phyloP scores from a whole-genome alignment of 1,140 invertebrate species.

The Drosophila kurseongensis region DNA sequence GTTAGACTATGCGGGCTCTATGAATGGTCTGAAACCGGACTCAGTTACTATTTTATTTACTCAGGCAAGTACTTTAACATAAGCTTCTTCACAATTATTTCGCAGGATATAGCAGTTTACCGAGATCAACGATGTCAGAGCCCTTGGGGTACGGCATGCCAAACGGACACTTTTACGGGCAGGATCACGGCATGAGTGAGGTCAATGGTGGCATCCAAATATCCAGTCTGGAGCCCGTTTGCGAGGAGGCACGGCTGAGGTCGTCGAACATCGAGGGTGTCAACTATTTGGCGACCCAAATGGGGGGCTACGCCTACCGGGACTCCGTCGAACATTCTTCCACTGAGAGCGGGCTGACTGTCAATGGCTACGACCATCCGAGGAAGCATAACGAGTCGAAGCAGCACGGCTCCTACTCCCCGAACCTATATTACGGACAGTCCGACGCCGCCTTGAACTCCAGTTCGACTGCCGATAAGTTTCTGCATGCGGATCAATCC shows the following conservation, averaged over 20 bases:
- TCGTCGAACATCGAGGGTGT: slow-evolving; percentile 65
- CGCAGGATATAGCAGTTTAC: slow-evolving; percentile 92
- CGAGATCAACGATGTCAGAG: slow-evolving; percentile 91
- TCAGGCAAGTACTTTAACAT: too few species aligned
- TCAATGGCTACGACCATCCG: slow-evolving; percentile 85
- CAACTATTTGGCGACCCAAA: slow-evolving; percentile 51
- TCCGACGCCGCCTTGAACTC: slow-evolving; percentile 59
- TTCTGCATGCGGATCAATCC: slow-evolving; percentile 30
- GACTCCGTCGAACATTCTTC: slow-evolving; percentile 92
- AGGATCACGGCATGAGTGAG: slow-evolving; percentile 38
- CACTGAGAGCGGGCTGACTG: slow-evolving; percentile 82
- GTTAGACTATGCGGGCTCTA: too few species aligned
- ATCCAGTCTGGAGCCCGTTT: slow-evolving; percentile 86
- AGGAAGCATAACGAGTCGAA: slow-evolving; percentile 84
- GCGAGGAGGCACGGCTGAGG: slow-evolving; percentile 85
- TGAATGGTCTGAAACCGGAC: too few species aligned
- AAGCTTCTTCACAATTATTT: slow-evolving; percentile 5
- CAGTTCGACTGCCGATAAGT: slow-evolving; percentile 49
- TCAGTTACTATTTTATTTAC: too few species aligned
- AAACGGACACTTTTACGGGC: slow-evolving; percentile 80
- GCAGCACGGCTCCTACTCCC: slow-evolving; percentile 47
- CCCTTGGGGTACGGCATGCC: slow-evolving; percentile 85
- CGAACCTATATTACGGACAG: slow-evolving; percentile 81
- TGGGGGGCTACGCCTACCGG: slow-evolving; percentile 87
- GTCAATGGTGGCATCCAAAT: slow-evolving; percentile 54